Base-by-base conservation (phyloP, 2,797 vertebrate genomes). In the Rhynchonycteris naso region DNA sequence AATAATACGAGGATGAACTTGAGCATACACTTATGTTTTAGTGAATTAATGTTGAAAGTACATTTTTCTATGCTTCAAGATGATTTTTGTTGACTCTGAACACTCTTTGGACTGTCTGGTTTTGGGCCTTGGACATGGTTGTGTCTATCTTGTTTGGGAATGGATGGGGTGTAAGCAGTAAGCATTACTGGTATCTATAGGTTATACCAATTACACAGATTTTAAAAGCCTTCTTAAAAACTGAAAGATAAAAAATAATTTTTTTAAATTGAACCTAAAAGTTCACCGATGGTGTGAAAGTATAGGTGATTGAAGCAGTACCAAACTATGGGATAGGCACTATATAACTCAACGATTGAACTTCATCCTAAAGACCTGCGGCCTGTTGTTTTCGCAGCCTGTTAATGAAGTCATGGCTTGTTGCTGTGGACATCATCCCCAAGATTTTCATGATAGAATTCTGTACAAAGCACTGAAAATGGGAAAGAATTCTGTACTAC, bases 221-320 rank as follows among this genome's bases (percentile, higher is more conserved):
- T 87, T 95, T 80, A 59, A 47, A 94, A 63, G 58, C 30, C 30
- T 38, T 91, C 35, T 78, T 81, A 65, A 68, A 90, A 78, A 22
- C 15, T 47, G 38, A 86, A 35, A 43, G 43, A 43, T 43, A 43
- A 43, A 43, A 43, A 43, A 43, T 43, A 43, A 43, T 43, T 43
- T 43, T 5, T 43, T 43, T 6, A 43, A 43, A 43, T 19, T 47
- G 33, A 86, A 35, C 26, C 50, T 84, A 30, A 18, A 79, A 59
- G 13, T 61, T 94, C 30, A 68, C n/a, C 19, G 5, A 9, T 83
- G 24, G 16, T 56, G 0, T 75, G 26, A 54, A 75, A 58, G 38
- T 93, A 0, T 22, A 21, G 26, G 16, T 26, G 43, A 52, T 10
- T 35, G 43, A 93, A 78, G 63, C 28, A 78, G 52, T 15, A 56